Conservation (phyloP, 2,888 invertebrate genomes). For the Andrena hattorfiana region DNA sequence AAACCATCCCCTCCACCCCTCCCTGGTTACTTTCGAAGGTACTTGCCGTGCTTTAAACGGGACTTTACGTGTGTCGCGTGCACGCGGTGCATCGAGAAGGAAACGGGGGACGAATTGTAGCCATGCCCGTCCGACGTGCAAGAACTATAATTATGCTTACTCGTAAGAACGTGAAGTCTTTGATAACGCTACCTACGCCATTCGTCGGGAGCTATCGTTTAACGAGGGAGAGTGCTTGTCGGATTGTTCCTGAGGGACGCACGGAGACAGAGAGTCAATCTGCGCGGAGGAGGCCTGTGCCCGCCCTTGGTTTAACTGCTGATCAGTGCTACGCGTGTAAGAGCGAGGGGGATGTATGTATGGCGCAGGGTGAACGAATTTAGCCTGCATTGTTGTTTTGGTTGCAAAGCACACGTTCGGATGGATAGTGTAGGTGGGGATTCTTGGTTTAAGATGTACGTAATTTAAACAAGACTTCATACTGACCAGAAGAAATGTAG, state of each 20-base stretch:
- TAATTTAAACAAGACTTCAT: neutral
- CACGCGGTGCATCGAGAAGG: constrained; percentile 68
- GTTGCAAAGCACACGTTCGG: neutral
- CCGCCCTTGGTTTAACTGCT: neutral
- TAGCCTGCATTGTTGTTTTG: neutral
- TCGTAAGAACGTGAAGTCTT: constrained; percentile 65
- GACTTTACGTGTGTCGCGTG: constrained; percentile 23
- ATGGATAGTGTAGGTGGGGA: neutral
- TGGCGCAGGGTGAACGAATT: neutral
- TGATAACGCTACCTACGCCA: constrained; percentile 51
- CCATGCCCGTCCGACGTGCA: constrained; percentile 56
- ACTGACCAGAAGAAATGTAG: neutral
- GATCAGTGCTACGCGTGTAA: neutral
- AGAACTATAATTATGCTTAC: constrained; percentile 65
- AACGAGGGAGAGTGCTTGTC: constrained; percentile 53
- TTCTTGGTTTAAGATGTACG: neutral
- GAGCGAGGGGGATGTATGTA: neutral
- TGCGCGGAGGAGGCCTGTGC: constrained; percentile 1
- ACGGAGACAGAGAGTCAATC: neutral
- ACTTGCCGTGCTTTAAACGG: constrained; percentile 69
- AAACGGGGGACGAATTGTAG: constrained; percentile 71
- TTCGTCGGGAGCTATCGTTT: constrained; percentile 50
- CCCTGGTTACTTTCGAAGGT: constrained; percentile 57
- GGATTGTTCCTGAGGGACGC: constrained; percentile 46
- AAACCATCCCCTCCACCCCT: constrained; percentile 1